These are phyloP conservation scores for Scaptodrosophila latifasciaeformis DNA, from an alignment of 2,888 invertebrate genomes.

Conservation along the genomic window DNA sequence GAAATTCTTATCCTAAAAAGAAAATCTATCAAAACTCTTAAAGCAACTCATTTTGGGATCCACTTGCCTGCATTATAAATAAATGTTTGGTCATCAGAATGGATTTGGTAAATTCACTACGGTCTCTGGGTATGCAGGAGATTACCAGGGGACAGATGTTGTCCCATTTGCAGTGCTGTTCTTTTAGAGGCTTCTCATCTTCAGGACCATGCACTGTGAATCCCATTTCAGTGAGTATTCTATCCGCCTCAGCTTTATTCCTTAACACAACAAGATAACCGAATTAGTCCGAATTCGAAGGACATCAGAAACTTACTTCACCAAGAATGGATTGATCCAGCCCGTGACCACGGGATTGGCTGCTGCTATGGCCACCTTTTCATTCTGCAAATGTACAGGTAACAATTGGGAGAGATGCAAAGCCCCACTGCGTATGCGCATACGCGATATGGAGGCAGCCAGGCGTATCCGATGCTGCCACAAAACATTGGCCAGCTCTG, in stretches of 20 bases:
- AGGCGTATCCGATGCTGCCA: conserved; percentile 82
- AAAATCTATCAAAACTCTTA: not conserved
- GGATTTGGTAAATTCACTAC: conserved; percentile 78
- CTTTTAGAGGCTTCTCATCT: conserved; percentile 51
- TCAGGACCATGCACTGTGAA: conserved; percentile 55
- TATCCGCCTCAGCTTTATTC: conserved; percentile 55
- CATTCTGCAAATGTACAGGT: conserved; percentile 83
- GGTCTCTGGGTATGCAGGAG: conserved; percentile 77
- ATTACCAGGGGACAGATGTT: conserved; percentile 77
- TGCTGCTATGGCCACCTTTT: conserved; percentile 79
- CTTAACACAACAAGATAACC: no score
- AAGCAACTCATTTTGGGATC: not conserved
- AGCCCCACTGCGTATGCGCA: conserved; percentile 85
- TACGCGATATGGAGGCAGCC: conserved; percentile 85
- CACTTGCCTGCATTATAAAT: conserved; percentile 78
- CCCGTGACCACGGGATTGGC: conserved; percentile 80
- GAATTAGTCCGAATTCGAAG: no score
- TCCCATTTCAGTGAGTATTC: conserved; percentile 50
- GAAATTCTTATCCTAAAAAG: conserved; percentile 83
- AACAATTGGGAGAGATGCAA: conserved; percentile 81
- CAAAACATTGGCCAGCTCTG: conserved; percentile 79
- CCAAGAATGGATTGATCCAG: conserved; percentile 86
- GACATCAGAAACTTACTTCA: conserved; percentile 77
- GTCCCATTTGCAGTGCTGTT: conserved; percentile 73
- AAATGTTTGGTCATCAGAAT: conserved; percentile 77